phyloP scores from a whole-genome alignment of 1,140 invertebrate genomes.

The Orius insidiosus region DNA sequence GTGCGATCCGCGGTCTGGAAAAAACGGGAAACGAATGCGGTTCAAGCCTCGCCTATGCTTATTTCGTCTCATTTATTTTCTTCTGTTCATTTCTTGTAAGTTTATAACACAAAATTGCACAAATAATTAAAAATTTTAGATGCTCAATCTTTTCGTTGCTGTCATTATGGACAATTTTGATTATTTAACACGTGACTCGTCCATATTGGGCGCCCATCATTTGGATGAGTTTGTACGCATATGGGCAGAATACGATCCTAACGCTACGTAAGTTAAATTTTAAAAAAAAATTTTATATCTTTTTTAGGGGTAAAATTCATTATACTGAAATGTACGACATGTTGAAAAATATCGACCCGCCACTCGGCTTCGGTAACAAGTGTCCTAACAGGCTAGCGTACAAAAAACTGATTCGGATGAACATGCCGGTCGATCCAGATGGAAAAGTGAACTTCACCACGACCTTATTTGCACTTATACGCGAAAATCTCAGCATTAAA shows the following conservation, averaged over 20 bases:
- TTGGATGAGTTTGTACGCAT: constrained; percentile 98
- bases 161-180: constrained; percentile 99
- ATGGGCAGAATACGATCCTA: constrained; percentile 99
- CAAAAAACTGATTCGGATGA: constrained; percentile 98
- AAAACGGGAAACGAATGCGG: constrained; percentile 66
- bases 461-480: constrained; percentile 91
- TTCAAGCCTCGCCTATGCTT: constrained; percentile 87
- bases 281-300: constrained; percentile 13
- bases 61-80: constrained; percentile 99
- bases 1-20: constrained; percentile 56
- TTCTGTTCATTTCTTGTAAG: constrained; percentile 96
- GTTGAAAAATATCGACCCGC: constrained; percentile 99
- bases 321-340: constrained; percentile 99
- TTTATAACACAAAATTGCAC: constrained; percentile 18
- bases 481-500: constrained; percentile 97
- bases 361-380: constrained; percentile 98
- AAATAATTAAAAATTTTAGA: constrained; percentile 36
- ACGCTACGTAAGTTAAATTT: constrained; percentile 69
- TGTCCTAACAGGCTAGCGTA: constrained; percentile 98
- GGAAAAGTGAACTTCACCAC: constrained; percentile 97
- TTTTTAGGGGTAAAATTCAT: constrained; percentile 82
- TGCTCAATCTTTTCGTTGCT: constrained; percentile 99
- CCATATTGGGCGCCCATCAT: constrained; percentile 98
- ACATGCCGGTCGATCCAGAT: constrained; percentile 93
- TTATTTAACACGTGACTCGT: constrained; percentile 96